Conservation (phyloP, 1,140 invertebrate species). For the Maconellicoccus hirsutus region DNA sequence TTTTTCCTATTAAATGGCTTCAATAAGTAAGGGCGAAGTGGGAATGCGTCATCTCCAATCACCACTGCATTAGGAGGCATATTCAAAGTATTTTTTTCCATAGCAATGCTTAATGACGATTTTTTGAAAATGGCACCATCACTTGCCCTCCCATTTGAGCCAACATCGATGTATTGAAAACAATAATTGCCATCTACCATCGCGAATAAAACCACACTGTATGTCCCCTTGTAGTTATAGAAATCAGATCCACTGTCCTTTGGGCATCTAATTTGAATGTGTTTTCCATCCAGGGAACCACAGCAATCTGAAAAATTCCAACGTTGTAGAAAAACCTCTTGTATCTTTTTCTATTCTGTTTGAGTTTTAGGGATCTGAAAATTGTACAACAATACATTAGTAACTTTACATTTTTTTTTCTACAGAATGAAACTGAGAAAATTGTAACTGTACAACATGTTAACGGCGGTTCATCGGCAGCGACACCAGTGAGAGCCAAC, state of each 20-base stretch:
- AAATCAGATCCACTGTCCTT: constrained; percentile 34
- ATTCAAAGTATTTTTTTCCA: constrained; percentile 17
- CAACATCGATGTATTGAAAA: constrained; percentile 35
- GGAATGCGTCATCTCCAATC: constrained; percentile 19
- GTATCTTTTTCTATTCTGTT: too few species aligned
- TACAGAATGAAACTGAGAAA: too few species aligned
- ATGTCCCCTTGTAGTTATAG: constrained; percentile 37
- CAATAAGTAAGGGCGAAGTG: too few species aligned
- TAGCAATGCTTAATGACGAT: constrained; percentile 14
- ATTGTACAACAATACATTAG: too few species aligned
- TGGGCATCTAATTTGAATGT: constrained; percentile 34
- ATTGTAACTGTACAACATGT: too few species aligned
- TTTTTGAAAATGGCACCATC: constrained; percentile 24
- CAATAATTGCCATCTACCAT: constrained; percentile 35
- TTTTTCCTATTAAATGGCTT: not conserved
- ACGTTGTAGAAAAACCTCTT: not conserved
- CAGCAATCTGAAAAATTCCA: constrained; percentile 40
- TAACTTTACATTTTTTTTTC: too few species aligned
- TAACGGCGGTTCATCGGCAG: too few species aligned
- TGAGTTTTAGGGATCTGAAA: too few species aligned
- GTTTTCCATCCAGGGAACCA: constrained; percentile 39
- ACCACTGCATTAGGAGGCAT: constrained; percentile 9
- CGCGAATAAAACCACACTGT: constrained; percentile 34
- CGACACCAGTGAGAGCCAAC: too few species aligned
- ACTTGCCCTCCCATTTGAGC: constrained; percentile 30